Conservation (phyloP, 2,888 invertebrate species). For the Acanthosoma haemorrhoidale region DNA sequence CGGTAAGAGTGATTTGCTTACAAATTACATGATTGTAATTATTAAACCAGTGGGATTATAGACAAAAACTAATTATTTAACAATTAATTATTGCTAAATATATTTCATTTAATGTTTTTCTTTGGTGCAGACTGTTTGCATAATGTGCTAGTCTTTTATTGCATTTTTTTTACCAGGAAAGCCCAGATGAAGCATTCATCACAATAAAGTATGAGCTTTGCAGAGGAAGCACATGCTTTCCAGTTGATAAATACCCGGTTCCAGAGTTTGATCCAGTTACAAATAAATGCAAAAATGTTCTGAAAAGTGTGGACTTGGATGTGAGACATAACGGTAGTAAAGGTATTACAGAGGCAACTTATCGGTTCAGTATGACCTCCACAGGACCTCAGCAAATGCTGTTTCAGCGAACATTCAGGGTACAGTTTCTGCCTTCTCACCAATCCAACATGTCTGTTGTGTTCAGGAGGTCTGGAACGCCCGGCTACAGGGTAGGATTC, state of each 20-base stretch:
- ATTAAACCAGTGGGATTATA: no score
- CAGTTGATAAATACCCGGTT: slow-evolving; percentile 6
- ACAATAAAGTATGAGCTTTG: slow-evolving; percentile 32
- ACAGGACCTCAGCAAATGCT: slow-evolving; percentile 40
- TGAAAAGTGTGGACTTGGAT: slow-evolving; percentile 46
- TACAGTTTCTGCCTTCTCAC: slow-evolving; percentile 37
- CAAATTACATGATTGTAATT: no score
- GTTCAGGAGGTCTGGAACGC: slow-evolving; percentile 61
- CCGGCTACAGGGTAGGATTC: slow-evolving; percentile 64
- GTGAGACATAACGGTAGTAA: slow-evolving; percentile 50
- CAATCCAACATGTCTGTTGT: neutral
- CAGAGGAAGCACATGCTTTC: slow-evolving; percentile 20
- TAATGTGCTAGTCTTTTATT: no score
- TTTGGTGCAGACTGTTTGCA: no score
- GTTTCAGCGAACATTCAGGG: slow-evolving; percentile 43
- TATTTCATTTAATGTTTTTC: neutral
- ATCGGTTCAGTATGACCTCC: slow-evolving; percentile 47
- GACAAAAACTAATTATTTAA: no score
- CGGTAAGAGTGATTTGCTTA: no score
- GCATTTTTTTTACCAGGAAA: slow-evolving; percentile 28
- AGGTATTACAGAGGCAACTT: slow-evolving; percentile 48
- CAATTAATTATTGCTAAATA: neutral
- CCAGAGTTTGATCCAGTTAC: slow-evolving; percentile 14
- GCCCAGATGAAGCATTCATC: slow-evolving; percentile 35
- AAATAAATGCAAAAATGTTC: slow-evolving; percentile 46